Percentiles rank a stretch among this genome's conserved stretches.
Evolutionary conservation across 2,888 invertebrate genomes (phyloP).

Genomic region (Lymantria monacha): DNA sequence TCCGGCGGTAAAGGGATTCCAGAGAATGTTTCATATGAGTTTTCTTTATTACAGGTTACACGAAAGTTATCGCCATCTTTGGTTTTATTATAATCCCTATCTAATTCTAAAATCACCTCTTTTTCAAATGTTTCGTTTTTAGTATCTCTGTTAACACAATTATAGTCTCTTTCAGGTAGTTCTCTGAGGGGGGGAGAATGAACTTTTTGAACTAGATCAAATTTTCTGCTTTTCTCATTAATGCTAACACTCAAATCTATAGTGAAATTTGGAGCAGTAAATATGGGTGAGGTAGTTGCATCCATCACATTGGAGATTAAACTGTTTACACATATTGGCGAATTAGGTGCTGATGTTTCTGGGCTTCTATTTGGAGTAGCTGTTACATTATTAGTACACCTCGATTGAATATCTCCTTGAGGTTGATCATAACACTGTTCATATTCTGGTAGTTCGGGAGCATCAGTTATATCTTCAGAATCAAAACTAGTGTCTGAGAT

Average conservation of each 20-base stretch:
- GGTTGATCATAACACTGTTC: constrained; percentile 37
- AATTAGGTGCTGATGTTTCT: not conserved
- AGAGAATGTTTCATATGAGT: constrained; percentile 34
- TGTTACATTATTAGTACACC: not conserved
- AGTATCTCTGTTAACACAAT: constrained; percentile 29
- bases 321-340: constrained; percentile 2
- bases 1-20: constrained; percentile 43
- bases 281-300: not conserved
- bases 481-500: constrained; percentile 51
- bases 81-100: constrained; percentile 1
- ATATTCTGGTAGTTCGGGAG: constrained; percentile 58
- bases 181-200: constrained; percentile 38
- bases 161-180: constrained; percentile 63
- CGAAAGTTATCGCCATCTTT: constrained; percentile 19
- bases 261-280: constrained; percentile 44
- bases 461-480: constrained; percentile 53
- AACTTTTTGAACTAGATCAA: constrained; percentile 24
- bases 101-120: constrained; percentile 21
- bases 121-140: constrained; percentile 37
- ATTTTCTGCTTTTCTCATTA: constrained; percentile 43
- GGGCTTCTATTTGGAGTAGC: constrained; percentile 6
- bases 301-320: not conserved
- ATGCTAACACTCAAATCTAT: constrained; percentile 60
- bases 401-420: not conserved
- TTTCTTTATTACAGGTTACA: constrained; percentile 36